Conservation (phyloP, 2,113 vertebrate genomes). For the Dissostichus mawsoni region DNA sequence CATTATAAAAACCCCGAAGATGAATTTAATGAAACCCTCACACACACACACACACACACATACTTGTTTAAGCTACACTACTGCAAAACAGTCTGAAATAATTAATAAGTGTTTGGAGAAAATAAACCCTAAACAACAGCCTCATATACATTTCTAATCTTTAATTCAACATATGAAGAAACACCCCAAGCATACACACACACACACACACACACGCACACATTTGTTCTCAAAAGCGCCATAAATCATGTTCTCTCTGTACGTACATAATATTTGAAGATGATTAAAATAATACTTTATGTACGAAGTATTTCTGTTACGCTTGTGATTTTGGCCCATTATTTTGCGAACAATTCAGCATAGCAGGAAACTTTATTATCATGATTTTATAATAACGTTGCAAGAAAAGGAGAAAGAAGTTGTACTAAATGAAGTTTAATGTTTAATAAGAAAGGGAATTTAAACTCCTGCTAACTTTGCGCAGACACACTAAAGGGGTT, state of each 20-base stretch:
- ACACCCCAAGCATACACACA: no score
- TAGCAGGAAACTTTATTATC: not conserved
- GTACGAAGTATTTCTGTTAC: constrained; percentile 20
- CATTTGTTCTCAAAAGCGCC: constrained; percentile 25
- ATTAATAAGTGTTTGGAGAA: constrained; percentile 38
- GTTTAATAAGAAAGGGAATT: not conserved
- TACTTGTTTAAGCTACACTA: constrained; percentile 41
- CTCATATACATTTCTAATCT: not conserved
- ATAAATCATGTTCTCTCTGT: constrained; percentile 51
- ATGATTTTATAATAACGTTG: not conserved
- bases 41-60: constrained; percentile 8
- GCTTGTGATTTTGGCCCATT: constrained; percentile 15
- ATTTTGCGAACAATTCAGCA: not conserved
- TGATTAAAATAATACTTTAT: constrained; percentile 27
- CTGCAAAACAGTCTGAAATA: constrained; percentile 11
- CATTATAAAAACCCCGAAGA: constrained; percentile 86
- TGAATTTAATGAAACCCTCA: constrained; percentile 28
- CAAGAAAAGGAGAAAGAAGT: not conserved
- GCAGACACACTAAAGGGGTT: not conserved
- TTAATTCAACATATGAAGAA: not conserved
- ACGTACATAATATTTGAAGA: constrained; percentile 20
- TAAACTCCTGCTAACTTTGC: not conserved
- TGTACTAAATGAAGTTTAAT: not conserved
- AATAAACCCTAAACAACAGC: not conserved
- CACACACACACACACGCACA: not conserved